Evolutionary conservation across 2,888 invertebrate species (phyloP), one percentile per base, ranked within the genome.

Genomic region (Ichneumoninae sp.): DNA sequence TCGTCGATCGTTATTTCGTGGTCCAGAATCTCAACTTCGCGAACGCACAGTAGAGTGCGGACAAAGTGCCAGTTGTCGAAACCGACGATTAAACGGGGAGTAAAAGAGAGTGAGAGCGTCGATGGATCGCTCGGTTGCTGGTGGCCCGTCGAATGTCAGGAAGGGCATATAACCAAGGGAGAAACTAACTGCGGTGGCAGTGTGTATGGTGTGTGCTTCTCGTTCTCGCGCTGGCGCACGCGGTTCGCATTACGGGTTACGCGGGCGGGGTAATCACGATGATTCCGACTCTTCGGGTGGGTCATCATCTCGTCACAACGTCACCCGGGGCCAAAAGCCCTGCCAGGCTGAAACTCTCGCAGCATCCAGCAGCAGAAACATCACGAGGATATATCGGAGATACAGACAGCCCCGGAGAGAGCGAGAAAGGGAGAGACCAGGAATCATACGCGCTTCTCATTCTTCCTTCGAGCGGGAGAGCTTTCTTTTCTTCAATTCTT

Each of bases 231-330:
- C 88, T 87, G 87, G 83, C 86, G 89, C 84, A 78, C 86, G 89
- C 81, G 77, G 73, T 81, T 81, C 82, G 92, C 91, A 92, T 93
- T 93, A 93, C 90, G 90, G 91, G 92, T 92, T 91, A 91, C 91
- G 91, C 90, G 90, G 90, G 91, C 91, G 90, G 88, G 89, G 90
- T 93, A 93, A 93, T 93, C 91, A 93, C 91, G 92, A 93, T 93
- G 93, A 93, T 93, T 93, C 89, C 88, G 84, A 90, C 88, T 86
- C 83, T 91, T 89, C 89, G 88, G 90, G 90, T 88, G 89, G 92
- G 90, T 93, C 92, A 93, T 93, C 93, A 93, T 93, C 93, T 91
- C 91, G 93, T 93, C 93, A 93, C 91, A 90, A 89, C 91, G 92
- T 93, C 93, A 93, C 93, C 93, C 89, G 92, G 88, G 93, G 93